Conservation (phyloP, 2,888 invertebrate species). For the Euzetes globulus region DNA sequence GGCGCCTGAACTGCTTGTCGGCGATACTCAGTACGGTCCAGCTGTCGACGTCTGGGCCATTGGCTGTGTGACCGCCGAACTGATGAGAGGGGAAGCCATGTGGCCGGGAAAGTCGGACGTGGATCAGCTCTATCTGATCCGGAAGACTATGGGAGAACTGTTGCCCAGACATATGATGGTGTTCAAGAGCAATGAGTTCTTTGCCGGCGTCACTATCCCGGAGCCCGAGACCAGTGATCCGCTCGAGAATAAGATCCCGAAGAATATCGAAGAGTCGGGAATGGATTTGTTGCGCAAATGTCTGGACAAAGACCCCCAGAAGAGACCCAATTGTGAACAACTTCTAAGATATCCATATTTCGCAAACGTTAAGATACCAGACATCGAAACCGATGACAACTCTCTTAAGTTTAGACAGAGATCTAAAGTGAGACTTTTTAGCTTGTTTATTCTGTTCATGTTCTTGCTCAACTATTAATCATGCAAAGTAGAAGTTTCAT, state of each 20-base stretch:
- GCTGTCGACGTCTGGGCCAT: conserved; percentile 96
- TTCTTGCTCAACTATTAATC: too few relatives aligned
- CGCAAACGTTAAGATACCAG: conserved; percentile 62
- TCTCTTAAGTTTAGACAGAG: background rate
- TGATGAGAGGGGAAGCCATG: conserved; percentile 78
- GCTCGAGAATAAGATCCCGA: conserved; percentile 75
- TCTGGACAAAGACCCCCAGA: conserved; percentile 84
- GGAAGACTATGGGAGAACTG: conserved; percentile 87
- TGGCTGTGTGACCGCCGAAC: conserved; percentile 64
- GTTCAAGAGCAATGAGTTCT: conserved; percentile 91
- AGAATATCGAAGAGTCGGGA: conserved; percentile 59
- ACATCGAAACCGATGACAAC: conserved; percentile 26
- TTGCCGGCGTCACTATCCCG: conserved; percentile 82
- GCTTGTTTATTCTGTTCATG: background rate
- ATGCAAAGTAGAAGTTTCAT: too few relatives aligned
- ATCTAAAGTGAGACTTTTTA: background rate
- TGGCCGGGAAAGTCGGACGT: conserved; percentile 99
- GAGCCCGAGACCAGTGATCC: conserved; percentile 78
- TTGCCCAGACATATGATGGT: conserved; percentile 89
- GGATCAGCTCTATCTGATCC: conserved; percentile 93
- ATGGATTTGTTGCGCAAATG: conserved; percentile 87
- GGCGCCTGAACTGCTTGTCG: conserved; percentile 91
- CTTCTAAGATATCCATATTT: conserved; percentile 83
- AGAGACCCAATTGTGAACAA: conserved; percentile 85
- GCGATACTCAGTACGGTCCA: conserved; percentile 67